These are phyloP conservation scores for Trichogramma pretiosum DNA, from an alignment of 1,140 invertebrate genomes.

Conservation along the genomic window DNA sequence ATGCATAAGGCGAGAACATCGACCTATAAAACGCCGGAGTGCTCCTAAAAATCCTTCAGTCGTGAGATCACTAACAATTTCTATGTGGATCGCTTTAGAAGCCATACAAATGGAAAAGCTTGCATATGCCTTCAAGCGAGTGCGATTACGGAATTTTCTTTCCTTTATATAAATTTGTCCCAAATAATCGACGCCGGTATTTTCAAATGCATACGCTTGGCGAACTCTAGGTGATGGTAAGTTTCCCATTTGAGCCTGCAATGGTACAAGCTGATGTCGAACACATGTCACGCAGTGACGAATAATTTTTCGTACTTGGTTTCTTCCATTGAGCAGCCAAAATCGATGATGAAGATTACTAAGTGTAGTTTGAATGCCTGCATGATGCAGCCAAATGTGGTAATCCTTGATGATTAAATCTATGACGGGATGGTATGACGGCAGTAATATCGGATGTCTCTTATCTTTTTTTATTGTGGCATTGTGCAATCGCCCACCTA, in stretches of 20 bases:
- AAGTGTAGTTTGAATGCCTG: constrained; percentile 22
- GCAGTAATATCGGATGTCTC: constrained; percentile 34
- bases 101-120: constrained; percentile 10
- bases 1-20: too few relatives aligned
- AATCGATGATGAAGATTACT: constrained; percentile 13
- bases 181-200: constrained; percentile 28
- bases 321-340: constrained; percentile 20
- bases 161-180: constrained; percentile 30
- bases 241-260: constrained; percentile 21
- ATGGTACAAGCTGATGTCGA: not conserved
- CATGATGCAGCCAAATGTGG: constrained; percentile 30
- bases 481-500: constrained; percentile 32
- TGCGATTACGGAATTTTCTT: constrained; percentile 8
- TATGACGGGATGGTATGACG: constrained; percentile 16
- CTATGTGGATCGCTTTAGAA: constrained; percentile 26
- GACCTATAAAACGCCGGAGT: constrained; percentile 22
- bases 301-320: constrained; percentile 12
- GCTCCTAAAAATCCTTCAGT: constrained; percentile 24
- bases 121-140: constrained; percentile 8
- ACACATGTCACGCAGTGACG: constrained; percentile 13
- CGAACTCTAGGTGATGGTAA: constrained; percentile 13
- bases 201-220: constrained; percentile 20
- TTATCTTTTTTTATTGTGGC: constrained; percentile 20
- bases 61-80: constrained; percentile 24
- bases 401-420: constrained; percentile 19